phyloP scores from a whole-genome alignment of 2,113 vertebrate genomes.

The Prochilodus magdalenae region DNA sequence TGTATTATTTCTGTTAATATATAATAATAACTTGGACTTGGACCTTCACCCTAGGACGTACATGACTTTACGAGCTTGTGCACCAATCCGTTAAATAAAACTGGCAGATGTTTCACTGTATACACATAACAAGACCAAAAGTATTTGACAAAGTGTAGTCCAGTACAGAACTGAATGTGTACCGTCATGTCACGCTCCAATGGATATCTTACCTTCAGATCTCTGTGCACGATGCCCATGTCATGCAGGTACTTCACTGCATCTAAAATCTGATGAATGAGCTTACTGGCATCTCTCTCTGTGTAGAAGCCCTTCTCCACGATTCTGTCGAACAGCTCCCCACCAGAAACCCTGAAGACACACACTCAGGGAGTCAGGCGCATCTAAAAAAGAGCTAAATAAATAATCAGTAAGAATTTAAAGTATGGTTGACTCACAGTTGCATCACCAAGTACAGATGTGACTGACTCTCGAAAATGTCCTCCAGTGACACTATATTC shows the following conservation, averaged over 20 bases:
- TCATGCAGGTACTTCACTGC: conserved; percentile 96
- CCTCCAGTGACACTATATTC: conserved; percentile 96
- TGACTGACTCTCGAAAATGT: conserved; percentile 94
- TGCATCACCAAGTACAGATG: conserved; percentile 99
- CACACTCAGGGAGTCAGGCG: too few relatives aligned
- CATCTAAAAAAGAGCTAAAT: too few relatives aligned
- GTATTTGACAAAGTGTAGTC: not conserved
- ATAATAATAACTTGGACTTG: too few relatives aligned
- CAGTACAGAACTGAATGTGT: not conserved
- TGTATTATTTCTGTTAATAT: too few relatives aligned
- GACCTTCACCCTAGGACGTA: too few relatives aligned
- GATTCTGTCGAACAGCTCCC: conserved; percentile 96
- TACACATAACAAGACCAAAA: too few relatives aligned
- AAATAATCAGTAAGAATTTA: not conserved
- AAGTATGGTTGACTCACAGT: conserved; percentile 83
- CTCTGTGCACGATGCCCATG: conserved; percentile 94
- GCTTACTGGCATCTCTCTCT: conserved; percentile 92
- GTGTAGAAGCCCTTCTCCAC: conserved; percentile 99
- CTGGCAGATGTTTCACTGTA: too few relatives aligned
- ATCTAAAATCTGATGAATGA: conserved; percentile 95
- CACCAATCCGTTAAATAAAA: too few relatives aligned
- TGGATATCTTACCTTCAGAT: conserved; percentile 86
- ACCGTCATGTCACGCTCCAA: not conserved
- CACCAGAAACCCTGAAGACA: conserved; percentile 87
- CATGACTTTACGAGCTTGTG: too few relatives aligned